phyloP scores from a whole-genome alignment of 2,797 vertebrate species.

The Carduelis carduelis region DNA sequence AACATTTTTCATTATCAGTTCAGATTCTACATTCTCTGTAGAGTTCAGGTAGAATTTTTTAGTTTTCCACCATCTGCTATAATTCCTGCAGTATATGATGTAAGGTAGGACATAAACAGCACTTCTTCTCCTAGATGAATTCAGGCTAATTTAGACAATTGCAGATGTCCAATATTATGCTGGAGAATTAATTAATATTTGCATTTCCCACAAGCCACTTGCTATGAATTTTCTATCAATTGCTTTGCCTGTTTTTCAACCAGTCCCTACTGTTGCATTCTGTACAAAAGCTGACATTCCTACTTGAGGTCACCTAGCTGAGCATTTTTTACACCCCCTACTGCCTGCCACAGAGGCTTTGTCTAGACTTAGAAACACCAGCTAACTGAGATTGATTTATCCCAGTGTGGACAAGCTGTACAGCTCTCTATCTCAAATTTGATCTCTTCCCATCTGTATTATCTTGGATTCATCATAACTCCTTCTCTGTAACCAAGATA shows the following conservation, averaged over 20 bases:
- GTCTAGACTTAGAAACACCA: conserved; percentile 1
- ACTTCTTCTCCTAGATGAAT: background rate
- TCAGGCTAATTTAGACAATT: background rate
- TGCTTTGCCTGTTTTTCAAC: background rate
- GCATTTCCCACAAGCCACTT: background rate
- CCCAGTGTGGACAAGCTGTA: background rate
- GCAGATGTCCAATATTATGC: background rate
- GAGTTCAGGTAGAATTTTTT: background rate
- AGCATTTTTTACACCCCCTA: background rate
- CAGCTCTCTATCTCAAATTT: background rate
- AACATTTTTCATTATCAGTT: background rate
- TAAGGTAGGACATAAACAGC: background rate
- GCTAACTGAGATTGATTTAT: conserved; percentile 14
- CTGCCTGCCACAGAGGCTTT: background rate
- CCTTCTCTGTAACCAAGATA: background rate
- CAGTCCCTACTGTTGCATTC: background rate
- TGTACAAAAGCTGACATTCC: background rate
- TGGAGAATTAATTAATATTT: background rate
- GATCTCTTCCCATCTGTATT: background rate
- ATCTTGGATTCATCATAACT: background rate
- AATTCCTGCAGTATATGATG: background rate
- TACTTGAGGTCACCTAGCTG: background rate
- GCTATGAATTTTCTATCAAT: background rate
- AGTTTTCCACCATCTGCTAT: background rate
- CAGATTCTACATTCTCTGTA: background rate